These are phyloP conservation scores for Coregonus ussuriensis DNA, from an alignment of 2,797 vertebrate genomes.

Conservation along the genomic window DNA sequence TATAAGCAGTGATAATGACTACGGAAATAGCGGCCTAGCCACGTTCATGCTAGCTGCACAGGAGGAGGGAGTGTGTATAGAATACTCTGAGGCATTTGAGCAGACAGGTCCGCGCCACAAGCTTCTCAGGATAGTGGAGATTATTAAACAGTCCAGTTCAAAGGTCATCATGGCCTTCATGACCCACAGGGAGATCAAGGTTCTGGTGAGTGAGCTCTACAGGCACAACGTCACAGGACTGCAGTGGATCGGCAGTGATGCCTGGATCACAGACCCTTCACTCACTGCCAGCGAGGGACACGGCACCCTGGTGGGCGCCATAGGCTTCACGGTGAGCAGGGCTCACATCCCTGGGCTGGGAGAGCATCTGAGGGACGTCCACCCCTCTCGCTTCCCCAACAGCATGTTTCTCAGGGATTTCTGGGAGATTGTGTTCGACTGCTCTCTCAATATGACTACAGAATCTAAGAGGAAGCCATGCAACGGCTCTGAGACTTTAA, in stretches of 20 bases:
- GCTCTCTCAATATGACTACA: slow-evolving; percentile 51
- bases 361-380: slow-evolving; percentile 65
- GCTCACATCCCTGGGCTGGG: slow-evolving; percentile 70
- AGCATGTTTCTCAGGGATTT: slow-evolving; percentile 75
- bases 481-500: slow-evolving; percentile 75
- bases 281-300: slow-evolving; percentile 63
- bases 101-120: slow-evolving; percentile 62
- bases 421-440: slow-evolving; percentile 75
- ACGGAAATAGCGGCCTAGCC: slow-evolving; percentile 70
- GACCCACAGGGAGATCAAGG: slow-evolving; percentile 74
- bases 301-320: slow-evolving; percentile 65
- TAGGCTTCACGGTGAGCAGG: slow-evolving; percentile 70
- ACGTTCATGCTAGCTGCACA: slow-evolving; percentile 67
- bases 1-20: slow-evolving; percentile 72
- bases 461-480: slow-evolving; percentile 52
- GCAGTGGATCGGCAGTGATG: slow-evolving; percentile 79
- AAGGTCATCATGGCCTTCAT: slow-evolving; percentile 76
- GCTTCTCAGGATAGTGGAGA: slow-evolving; percentile 60
- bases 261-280: slow-evolving; percentile 79
- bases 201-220: slow-evolving; percentile 66
- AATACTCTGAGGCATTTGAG: slow-evolving; percentile 74
- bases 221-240: slow-evolving; percentile 71
- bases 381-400: slow-evolving; percentile 69
- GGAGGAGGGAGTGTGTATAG: slow-evolving; percentile 75
- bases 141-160: slow-evolving; percentile 67